These are phyloP conservation scores for Drosophila anceps DNA, from an alignment of 2,888 invertebrate genomes.

Conservation along the genomic window DNA sequence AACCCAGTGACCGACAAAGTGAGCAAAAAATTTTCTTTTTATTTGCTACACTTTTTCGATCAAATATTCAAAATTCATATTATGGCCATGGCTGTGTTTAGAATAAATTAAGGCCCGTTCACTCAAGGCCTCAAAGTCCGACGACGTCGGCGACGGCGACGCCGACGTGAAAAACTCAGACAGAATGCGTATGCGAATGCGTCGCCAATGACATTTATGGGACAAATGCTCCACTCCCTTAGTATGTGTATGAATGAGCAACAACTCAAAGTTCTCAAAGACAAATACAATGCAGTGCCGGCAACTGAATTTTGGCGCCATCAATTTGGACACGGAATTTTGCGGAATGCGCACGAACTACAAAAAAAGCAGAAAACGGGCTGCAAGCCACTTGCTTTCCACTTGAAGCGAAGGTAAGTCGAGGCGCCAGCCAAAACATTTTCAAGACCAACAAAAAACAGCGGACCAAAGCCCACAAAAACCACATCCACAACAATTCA, in stretches of 20 bases:
- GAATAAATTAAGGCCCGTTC: slow-evolving; percentile 69
- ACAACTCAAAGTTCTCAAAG: slow-evolving; percentile 40
- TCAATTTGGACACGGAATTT: slow-evolving; percentile 79
- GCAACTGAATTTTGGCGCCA: slow-evolving; percentile 79
- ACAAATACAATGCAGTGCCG: slow-evolving; percentile 28
- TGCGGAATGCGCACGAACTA: slow-evolving; percentile 66
- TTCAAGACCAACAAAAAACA: slow-evolving; percentile 48
- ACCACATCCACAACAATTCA: slow-evolving; percentile 50
- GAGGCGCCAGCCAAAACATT: slow-evolving; percentile 76
- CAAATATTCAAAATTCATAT: slow-evolving; percentile 82
- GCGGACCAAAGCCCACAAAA: not conserved
- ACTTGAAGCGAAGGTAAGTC: slow-evolving; percentile 54
- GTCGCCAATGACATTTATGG: slow-evolving; percentile 75
- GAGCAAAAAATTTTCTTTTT: slow-evolving; percentile 56
- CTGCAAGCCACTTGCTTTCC: slow-evolving; percentile 63
- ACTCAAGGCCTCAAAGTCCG: slow-evolving; percentile 64
- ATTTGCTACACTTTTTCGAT: slow-evolving; percentile 68
- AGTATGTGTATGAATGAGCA: slow-evolving; percentile 55
- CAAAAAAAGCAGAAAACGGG: slow-evolving; percentile 33
- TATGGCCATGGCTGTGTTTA: slow-evolving; percentile 65
- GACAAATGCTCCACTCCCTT: slow-evolving; percentile 78
- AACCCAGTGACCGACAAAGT: slow-evolving; percentile 78
- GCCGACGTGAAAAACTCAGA: slow-evolving; percentile 75
- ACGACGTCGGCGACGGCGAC: slow-evolving; percentile 19
- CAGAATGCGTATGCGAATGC: slow-evolving; percentile 55